Conservation (phyloP, 2,888 invertebrate species). For the Emmelina monodactyla region DNA sequence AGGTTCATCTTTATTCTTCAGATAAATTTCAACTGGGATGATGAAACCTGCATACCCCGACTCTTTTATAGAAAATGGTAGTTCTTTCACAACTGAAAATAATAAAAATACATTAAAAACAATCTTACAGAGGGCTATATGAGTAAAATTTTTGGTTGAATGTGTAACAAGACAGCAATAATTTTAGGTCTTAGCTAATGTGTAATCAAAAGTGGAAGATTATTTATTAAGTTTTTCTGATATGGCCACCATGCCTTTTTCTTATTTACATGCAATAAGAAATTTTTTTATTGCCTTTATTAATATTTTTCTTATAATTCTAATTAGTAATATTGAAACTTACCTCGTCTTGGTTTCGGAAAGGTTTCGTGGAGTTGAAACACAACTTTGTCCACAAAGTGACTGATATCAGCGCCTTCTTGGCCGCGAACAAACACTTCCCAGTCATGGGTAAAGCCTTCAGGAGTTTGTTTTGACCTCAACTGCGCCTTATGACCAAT, state of each 20-base stretch:
- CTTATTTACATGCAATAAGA: too few relatives aligned
- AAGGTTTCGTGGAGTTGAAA: constrained; percentile 93
- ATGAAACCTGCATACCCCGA: constrained; percentile 96
- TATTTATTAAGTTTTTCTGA: too few relatives aligned
- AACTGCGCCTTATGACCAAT: constrained; percentile 90
- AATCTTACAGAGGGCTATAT: too few relatives aligned
- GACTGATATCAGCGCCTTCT: constrained; percentile 85
- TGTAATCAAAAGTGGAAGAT: too few relatives aligned
- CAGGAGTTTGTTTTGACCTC: constrained; percentile 81
- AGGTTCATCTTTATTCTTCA: constrained; percentile 89
- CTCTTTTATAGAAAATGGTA: constrained; percentile 89
- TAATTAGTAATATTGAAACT: constrained; percentile 14
- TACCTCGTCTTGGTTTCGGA: constrained; percentile 90
- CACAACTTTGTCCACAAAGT: constrained; percentile 92
- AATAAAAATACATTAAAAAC: constrained; percentile 16
- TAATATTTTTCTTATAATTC: too few relatives aligned
- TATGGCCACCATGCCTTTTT: too few relatives aligned
- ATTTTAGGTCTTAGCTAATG: too few relatives aligned
- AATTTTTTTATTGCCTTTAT: too few relatives aligned
- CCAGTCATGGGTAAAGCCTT: constrained; percentile 98
- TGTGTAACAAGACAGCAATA: too few relatives aligned
- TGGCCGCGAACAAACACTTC: constrained; percentile 91
- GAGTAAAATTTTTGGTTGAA: too few relatives aligned
- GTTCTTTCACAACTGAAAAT: constrained; percentile 84
- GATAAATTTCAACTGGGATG: constrained; percentile 87